Evolutionary conservation across 2,888 invertebrate species (phyloP).

Genomic region (Drosophila hamatofila): DNA sequence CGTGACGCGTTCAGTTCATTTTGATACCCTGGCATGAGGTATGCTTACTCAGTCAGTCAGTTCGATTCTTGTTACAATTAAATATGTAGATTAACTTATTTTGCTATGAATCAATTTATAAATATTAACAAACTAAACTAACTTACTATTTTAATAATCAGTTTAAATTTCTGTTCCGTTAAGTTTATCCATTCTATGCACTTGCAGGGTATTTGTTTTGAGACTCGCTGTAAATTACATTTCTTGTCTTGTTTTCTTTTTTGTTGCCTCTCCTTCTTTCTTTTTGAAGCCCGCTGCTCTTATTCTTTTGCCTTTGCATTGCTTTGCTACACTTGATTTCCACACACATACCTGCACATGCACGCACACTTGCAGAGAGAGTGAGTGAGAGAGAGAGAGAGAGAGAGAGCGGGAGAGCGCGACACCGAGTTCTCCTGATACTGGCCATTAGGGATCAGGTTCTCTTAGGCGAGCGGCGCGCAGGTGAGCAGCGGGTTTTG

Average conservation of each 20-base stretch:
- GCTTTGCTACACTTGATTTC: slow-evolving; percentile 79
- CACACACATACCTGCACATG: slow-evolving; percentile 54
- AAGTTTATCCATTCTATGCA: not conserved
- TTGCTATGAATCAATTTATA: not conserved
- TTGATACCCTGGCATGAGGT: slow-evolving; percentile 18
- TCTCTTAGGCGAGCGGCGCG: slow-evolving; percentile 52
- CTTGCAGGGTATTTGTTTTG: slow-evolving; percentile 11
- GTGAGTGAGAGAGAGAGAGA: not conserved
- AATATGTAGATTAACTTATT: not conserved
- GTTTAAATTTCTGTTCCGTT: too few relatives aligned
- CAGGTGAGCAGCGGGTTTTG: slow-evolving; percentile 66
- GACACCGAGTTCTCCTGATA: slow-evolving; percentile 64
- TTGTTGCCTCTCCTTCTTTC: slow-evolving; percentile 43
- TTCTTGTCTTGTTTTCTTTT: slow-evolving; percentile 71
- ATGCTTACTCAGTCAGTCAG: not conserved
- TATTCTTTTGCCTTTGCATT: slow-evolving; percentile 70
- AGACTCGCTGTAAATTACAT: not conserved
- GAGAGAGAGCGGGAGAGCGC: slow-evolving; percentile 3
- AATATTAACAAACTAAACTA: not conserved
- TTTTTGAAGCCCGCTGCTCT: slow-evolving; percentile 59
- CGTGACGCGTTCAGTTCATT: slow-evolving; percentile 73
- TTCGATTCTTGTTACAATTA: not conserved
- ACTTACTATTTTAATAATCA: too few relatives aligned
- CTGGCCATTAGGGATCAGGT: slow-evolving; percentile 77
- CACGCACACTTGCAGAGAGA: not conserved